A percentile compares a stretch with the other conserved stretches of the same genome.
phyloP scores from a whole-genome alignment of 2,888 invertebrate genomes.

The Drosophila aldrichi region DNA sequence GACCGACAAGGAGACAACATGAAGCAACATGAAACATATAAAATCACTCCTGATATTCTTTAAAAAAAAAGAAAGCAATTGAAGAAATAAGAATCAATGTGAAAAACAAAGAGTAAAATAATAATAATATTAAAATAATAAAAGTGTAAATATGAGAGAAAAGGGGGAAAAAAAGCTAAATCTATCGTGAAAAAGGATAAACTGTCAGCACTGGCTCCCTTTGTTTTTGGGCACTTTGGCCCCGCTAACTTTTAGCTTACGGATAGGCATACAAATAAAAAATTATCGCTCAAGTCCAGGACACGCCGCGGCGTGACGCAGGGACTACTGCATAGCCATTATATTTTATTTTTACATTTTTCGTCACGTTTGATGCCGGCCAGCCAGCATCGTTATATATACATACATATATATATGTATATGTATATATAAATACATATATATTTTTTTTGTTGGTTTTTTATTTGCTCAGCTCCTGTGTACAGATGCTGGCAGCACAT shows the following conservation, averaged over 20 bases:
- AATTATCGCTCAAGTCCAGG: constrained; percentile 72
- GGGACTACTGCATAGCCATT: constrained; percentile 61
- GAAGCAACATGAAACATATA: neutral
- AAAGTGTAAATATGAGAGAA: neutral
- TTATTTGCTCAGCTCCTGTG: constrained; percentile 53
- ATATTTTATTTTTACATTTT: constrained; percentile 70
- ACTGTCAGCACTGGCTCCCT: constrained; percentile 12
- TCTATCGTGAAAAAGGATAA: neutral
- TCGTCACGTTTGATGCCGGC: constrained; percentile 63
- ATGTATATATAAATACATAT: neutral
- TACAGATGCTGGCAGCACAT: constrained; percentile 30
- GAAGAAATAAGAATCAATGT: neutral
- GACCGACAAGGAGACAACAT: neutral
- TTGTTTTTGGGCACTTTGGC: constrained; percentile 60
- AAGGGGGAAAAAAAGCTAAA: neutral
- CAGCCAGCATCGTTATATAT: constrained; percentile 28
- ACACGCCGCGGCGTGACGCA: constrained; percentile 41
- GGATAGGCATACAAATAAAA: constrained; percentile 70
- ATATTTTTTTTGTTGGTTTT: constrained; percentile 30
- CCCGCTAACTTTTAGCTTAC: constrained; percentile 59
- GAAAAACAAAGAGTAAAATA: neutral
- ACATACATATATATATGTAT: neutral
- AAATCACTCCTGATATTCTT: neutral
- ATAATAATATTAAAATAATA: neutral
- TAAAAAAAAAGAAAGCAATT: neutral